Evolutionary conservation across 2,888 invertebrate genomes (phyloP).

Genomic region (Drosophila emarginata): DNA sequence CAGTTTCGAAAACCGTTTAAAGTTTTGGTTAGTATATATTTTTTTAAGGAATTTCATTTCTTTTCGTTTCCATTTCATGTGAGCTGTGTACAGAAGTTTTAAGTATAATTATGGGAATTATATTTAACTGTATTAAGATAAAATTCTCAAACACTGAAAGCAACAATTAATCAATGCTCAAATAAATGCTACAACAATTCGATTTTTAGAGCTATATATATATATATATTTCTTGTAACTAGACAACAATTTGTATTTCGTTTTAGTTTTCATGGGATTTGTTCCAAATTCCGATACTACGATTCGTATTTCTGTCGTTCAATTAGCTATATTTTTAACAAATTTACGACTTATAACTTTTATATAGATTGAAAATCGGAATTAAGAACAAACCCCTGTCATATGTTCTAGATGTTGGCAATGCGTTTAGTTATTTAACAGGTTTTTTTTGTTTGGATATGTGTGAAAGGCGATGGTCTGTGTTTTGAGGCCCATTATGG

Average conservation of each 20-base stretch:
- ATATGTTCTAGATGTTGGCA: constrained; percentile 55
- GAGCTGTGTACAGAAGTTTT: background rate
- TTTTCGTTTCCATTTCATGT: background rate
- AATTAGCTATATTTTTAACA: constrained; percentile 7
- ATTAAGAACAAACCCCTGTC: background rate
- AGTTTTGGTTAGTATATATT: background rate
- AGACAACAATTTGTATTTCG: constrained; percentile 40
- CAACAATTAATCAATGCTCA: constrained; percentile 59
- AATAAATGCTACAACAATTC: constrained; percentile 50
- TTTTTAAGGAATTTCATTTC: background rate
- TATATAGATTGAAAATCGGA: background rate
- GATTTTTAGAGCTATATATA: constrained; percentile 16
- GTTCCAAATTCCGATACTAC: background rate
- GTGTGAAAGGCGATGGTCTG: constrained; percentile 46
- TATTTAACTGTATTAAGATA: constrained; percentile 2
- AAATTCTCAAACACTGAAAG: constrained; percentile 59
- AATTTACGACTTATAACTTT: background rate
- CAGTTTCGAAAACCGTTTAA: too few species aligned
- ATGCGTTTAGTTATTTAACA: constrained; percentile 45
- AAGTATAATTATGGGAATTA: constrained; percentile 1
- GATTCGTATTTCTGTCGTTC: background rate
- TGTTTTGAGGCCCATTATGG: constrained; percentile 16
- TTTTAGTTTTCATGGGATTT: background rate
- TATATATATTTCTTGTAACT: constrained; percentile 24
- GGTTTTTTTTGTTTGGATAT: constrained; percentile 41